Percentiles rank a stretch among this genome's conserved stretches.
Conservation (phyloP, 2,797 vertebrate genomes). For the Gymnothorax javanicus region DNA sequence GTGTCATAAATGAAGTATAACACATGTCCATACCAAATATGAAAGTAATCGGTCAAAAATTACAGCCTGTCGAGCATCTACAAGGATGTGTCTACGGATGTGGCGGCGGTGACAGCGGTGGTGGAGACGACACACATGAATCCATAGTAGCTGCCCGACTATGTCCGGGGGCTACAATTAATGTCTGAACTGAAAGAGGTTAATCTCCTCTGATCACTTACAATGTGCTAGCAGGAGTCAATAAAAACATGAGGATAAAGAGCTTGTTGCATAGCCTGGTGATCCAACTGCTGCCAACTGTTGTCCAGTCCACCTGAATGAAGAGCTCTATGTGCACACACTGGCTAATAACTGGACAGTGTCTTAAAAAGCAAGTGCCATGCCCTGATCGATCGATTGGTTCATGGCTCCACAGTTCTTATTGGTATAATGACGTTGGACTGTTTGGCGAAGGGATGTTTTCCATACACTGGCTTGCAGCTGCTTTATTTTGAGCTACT, state of each 20-base stretch:
- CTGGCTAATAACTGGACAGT: background rate
- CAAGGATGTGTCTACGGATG: too few species aligned
- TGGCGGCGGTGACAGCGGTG: too few species aligned
- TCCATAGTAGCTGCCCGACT: too few species aligned
- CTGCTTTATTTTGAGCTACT: constrained; percentile 35
- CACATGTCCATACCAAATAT: too few species aligned
- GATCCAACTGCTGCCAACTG: background rate
- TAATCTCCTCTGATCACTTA: background rate
- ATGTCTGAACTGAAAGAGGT: background rate
- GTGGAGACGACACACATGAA: too few species aligned
- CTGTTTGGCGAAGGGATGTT: background rate
- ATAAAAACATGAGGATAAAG: background rate
- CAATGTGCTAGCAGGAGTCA: background rate
- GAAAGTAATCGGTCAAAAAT: too few species aligned
- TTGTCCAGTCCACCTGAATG: background rate
- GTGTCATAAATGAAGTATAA: too few species aligned
- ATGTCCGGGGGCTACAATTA: background rate
- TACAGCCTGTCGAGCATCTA: too few species aligned
- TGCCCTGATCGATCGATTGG: background rate
- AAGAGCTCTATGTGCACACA: background rate
- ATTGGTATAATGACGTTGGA: background rate
- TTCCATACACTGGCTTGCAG: background rate
- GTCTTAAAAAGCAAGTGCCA: background rate
- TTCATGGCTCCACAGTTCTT: background rate
- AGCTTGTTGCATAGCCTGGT: background rate